Evolutionary conservation across 2,113 vertebrate species (phyloP).

Genomic region (Rynchops niger): DNA sequence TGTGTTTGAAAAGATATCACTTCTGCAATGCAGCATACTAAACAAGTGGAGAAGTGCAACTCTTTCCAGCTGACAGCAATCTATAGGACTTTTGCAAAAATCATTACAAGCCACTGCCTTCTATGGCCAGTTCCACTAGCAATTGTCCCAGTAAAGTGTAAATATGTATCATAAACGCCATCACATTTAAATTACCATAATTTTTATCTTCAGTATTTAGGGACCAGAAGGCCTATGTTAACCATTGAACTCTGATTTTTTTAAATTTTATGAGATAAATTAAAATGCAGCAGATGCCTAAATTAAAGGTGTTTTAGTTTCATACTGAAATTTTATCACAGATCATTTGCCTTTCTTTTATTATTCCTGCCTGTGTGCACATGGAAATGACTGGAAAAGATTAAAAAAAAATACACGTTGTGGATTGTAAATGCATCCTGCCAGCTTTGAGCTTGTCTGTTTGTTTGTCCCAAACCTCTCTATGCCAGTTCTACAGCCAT

Average conservation of each 20-base stretch:
- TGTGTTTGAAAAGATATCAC: background rate
- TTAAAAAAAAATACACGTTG: background rate
- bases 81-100: background rate
- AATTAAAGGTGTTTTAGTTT: slow-evolving; percentile 29
- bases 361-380: background rate
- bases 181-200: background rate
- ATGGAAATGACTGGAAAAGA: slow-evolving; percentile 46
- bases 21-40: background rate
- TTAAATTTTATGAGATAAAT: background rate
- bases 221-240: background rate
- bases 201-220: background rate
- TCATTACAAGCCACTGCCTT: background rate
- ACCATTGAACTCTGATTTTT: background rate
- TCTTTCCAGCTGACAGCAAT: background rate
- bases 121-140: background rate
- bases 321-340: slow-evolving; percentile 22
- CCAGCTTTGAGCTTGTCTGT: slow-evolving; percentile 58
- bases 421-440: slow-evolving; percentile 11
- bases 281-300: background rate
- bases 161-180: background rate
- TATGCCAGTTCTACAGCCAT: slow-evolving; percentile 51
- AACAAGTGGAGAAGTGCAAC: background rate
- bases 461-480: slow-evolving; percentile 64
- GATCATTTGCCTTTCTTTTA: background rate
- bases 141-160: background rate